phyloP scores from a whole-genome alignment of 2,888 invertebrate species.

The Argyresthia albistria region DNA sequence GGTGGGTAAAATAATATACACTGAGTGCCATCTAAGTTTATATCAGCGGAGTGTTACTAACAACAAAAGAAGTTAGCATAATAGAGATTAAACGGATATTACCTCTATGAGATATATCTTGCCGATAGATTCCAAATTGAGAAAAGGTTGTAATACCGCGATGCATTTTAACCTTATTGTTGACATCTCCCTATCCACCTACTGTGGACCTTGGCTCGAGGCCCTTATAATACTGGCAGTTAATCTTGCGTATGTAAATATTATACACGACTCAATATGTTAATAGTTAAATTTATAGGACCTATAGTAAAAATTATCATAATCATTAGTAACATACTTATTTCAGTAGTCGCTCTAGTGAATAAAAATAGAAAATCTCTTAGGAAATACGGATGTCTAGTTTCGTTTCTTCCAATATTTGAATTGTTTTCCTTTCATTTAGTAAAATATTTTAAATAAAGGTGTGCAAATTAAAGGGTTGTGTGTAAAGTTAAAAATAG shows the following conservation, averaged over 20 bases:
- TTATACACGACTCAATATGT: conserved; percentile 44
- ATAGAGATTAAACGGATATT: no score
- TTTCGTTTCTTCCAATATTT: neutral
- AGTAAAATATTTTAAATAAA: conserved; percentile 41
- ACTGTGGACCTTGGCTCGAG: no score
- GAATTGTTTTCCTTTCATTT: conserved; percentile 23
- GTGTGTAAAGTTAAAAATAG: conserved; percentile 70
- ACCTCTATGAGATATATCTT: no score
- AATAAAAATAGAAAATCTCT: conserved; percentile 30
- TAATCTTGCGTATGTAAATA: conserved; percentile 22
- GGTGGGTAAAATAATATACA: no score
- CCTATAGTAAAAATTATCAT: conserved; percentile 65
- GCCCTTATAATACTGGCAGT: neutral
- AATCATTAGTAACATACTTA: conserved; percentile 64
- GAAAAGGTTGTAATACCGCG: no score
- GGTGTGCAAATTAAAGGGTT: conserved; percentile 72
- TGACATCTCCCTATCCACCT: no score
- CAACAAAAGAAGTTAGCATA: no score
- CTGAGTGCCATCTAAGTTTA: no score
- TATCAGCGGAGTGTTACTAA: no score
- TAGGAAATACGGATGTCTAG: neutral
- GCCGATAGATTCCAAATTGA: no score
- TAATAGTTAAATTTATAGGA: conserved; percentile 62
- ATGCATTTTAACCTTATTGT: no score
- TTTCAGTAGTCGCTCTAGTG: conserved; percentile 18